Conservation (phyloP, 1,140 invertebrate species). For the Macrosteles quadrilineatus region DNA sequence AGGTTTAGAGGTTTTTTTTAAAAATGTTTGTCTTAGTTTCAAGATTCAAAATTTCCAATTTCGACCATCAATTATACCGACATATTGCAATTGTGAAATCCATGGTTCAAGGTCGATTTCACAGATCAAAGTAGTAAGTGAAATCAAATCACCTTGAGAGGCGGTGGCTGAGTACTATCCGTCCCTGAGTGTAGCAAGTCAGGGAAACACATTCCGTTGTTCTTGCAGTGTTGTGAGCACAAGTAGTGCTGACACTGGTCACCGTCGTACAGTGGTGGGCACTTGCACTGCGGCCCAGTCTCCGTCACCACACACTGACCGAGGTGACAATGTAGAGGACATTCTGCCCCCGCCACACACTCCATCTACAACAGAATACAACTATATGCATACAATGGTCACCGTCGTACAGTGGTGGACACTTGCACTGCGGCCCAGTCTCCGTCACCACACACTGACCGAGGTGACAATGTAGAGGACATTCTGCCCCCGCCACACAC, state of each 20-base stretch:
- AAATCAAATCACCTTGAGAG: slow-evolving; percentile 6
- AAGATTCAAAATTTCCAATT: no score
- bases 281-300: slow-evolving; percentile 57
- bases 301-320: slow-evolving; percentile 57
- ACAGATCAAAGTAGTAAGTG: no score
- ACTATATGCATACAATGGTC: slow-evolving; percentile 55
- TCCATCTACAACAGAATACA: slow-evolving; percentile 22
- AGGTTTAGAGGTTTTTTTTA: no score
- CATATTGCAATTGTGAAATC: no score
- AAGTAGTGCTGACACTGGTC: slow-evolving; percentile 62
- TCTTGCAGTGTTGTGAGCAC: slow-evolving; percentile 64
- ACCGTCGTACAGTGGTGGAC: slow-evolving; percentile 61
- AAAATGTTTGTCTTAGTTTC: no score
- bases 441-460: slow-evolving; percentile 57
- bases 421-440: slow-evolving; percentile 57
- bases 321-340: slow-evolving; percentile 53
- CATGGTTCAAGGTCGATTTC: no score
- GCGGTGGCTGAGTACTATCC: not conserved
- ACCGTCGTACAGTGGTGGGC: slow-evolving; percentile 61
- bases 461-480: slow-evolving; percentile 53
- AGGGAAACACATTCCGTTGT: slow-evolving; percentile 60
- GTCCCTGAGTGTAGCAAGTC: not conserved
- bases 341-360: slow-evolving; percentile 42
- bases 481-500: slow-evolving; percentile 42
- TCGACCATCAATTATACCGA: no score